Base-by-base conservation (phyloP, 2,888 invertebrate species). In the Yponomeuta sedellus region DNA sequence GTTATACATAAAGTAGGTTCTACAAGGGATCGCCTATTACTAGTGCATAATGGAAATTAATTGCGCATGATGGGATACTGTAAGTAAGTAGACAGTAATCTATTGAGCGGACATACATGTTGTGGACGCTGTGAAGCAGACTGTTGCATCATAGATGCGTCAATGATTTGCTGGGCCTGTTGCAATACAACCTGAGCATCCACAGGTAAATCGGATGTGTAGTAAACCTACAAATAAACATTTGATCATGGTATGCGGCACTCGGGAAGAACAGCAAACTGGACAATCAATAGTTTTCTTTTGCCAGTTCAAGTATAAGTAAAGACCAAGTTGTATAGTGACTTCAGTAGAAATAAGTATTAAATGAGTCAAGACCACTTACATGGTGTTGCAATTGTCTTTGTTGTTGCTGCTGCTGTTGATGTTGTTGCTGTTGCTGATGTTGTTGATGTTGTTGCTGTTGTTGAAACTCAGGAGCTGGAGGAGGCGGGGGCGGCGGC, bases 151-250 rank as follows among this genome's bases (percentile, higher is more conserved):
- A 89, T 75, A 83, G 91, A 91, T 85, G 91, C 88, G 80, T 92
- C 92, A 85, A 92, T 90, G 80, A 91, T 88, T 82, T 92, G 92
- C 82, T 92, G 92, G 74, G 89, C 86, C 75, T 92, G 92, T 85
- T 92, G 92, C 81, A 92, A 91, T 73, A 91, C 91, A 83, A 91
- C 90, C 85, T 92, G 92, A 80, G 90, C 86, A 79, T 91, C 91
- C 86, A 88, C 88, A 74, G 91, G 89, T 79, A 91, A 85, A 82
- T 91, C 90, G 78, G 91, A 91, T 76, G 91, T 88, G 90, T 92
- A 92, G 90, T 90, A 91, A 80, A 92, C 92, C 92, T 92, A 90
- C 83, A 88, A 90, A 89, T 87, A 88, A 90, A 89, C 84, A 74
- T 73, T 75, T 74, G 68, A 69, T 76, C 61, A 61, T 61, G 28